phyloP scores from a whole-genome alignment of 2,113 vertebrate species.

The Butorides virescens region DNA sequence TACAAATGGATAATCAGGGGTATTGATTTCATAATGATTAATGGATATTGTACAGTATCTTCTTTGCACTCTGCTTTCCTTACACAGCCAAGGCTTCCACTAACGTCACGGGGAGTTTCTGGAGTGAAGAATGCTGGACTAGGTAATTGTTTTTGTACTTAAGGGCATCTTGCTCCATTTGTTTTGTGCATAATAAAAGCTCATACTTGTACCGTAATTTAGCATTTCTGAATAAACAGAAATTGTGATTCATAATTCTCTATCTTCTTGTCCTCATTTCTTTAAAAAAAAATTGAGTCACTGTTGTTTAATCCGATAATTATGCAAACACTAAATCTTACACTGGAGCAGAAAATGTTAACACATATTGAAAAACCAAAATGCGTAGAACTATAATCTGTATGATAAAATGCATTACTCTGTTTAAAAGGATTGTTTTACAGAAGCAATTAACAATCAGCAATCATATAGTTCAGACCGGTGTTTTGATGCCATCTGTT shows the following conservation, averaged over 20 bases:
- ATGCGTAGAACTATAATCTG: slow-evolving; percentile 80
- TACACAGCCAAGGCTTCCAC: slow-evolving; percentile 35
- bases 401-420: slow-evolving; percentile 82
- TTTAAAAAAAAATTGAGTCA: slow-evolving; percentile 68
- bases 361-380: slow-evolving; percentile 77
- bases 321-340: slow-evolving; percentile 77
- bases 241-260: slow-evolving; percentile 63
- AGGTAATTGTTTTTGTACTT: slow-evolving; percentile 48
- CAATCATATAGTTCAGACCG: slow-evolving; percentile 83
- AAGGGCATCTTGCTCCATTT: slow-evolving; percentile 27
- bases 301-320: slow-evolving; percentile 81
- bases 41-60: slow-evolving; percentile 48
- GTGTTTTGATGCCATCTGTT: slow-evolving; percentile 99
- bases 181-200: slow-evolving; percentile 43
- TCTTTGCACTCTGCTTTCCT: slow-evolving; percentile 44
- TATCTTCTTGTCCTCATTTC: slow-evolving; percentile 51
- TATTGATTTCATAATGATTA: slow-evolving; percentile 62
- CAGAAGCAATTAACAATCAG: slow-evolving; percentile 85
- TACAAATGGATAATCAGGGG: slow-evolving; percentile 36
- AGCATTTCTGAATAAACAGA: slow-evolving; percentile 57
- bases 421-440: slow-evolving; percentile 85
- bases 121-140: slow-evolving; percentile 33
- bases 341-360: slow-evolving; percentile 80
- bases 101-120: slow-evolving; percentile 67
- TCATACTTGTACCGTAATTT: slow-evolving; percentile 56